A percentile compares a stretch with the other conserved stretches of the same genome.
Evolutionary conservation across 2,113 vertebrate species (phyloP).

Genomic region (Sinosuthora webbiana): DNA sequence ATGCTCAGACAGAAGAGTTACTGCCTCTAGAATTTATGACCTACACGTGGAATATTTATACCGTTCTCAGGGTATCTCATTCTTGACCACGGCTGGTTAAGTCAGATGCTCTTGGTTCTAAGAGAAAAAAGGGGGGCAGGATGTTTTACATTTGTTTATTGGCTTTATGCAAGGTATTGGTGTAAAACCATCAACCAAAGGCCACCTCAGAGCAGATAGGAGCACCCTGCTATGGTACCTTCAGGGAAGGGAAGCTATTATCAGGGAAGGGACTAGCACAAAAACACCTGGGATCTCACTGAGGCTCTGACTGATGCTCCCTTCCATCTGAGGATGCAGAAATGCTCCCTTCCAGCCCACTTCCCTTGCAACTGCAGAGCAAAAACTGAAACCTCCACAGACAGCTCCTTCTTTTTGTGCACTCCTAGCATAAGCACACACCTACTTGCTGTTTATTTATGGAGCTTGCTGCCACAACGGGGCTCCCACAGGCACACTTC

Average conservation of each 20-base stretch:
- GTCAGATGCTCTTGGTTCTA: not conserved
- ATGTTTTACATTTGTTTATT: not conserved
- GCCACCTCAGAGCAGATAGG: not conserved
- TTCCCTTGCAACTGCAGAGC: not conserved
- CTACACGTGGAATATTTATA: not conserved
- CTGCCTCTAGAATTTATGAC: not conserved
- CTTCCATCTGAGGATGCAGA: not conserved
- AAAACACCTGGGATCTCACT: not conserved
- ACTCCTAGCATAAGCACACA: not conserved
- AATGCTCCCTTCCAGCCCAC: not conserved
- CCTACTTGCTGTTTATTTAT: conserved; percentile 1
- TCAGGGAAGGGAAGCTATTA: not conserved
- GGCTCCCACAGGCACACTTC: not conserved
- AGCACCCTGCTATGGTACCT: not conserved
- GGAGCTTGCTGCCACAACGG: not conserved
- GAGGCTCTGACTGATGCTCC: not conserved
- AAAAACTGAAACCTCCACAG: not conserved
- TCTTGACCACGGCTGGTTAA: not conserved
- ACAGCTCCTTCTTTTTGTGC: not conserved
- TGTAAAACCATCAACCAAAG: not conserved
- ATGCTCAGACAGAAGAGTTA: not conserved
- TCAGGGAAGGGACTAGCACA: not conserved
- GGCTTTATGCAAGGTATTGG: not conserved
- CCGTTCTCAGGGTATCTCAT: not conserved
- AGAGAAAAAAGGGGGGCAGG: not conserved